Evolutionary conservation across 2,888 invertebrate genomes (phyloP).

Genomic region (Steinernema carpocapsae): DNA sequence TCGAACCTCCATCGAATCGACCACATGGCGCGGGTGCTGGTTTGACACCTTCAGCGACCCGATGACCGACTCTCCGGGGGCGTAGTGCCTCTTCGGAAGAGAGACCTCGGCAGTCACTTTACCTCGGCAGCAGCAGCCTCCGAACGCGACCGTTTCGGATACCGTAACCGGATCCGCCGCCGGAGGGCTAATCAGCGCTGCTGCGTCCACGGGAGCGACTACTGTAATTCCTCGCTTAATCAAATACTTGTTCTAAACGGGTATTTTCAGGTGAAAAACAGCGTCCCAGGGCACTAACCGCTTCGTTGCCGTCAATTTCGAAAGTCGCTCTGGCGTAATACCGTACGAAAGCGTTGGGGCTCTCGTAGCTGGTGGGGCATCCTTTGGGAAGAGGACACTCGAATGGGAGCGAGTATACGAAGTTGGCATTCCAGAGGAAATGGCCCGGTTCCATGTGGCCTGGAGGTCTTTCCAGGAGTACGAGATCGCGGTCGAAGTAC

Average conservation of each 20-base stretch:
- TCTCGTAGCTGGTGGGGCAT: slow-evolving; percentile 64
- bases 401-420: slow-evolving; percentile 65
- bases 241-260: slow-evolving; percentile 57
- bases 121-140: slow-evolving; percentile 64
- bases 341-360: slow-evolving; percentile 64
- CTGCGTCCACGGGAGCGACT: slow-evolving; percentile 52
- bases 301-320: slow-evolving; percentile 56
- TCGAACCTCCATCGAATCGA: slow-evolving; percentile 51
- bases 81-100: slow-evolving; percentile 61
- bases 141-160: slow-evolving; percentile 55
- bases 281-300: slow-evolving; percentile 43
- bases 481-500: slow-evolving; percentile 66
- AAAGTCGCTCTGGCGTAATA: slow-evolving; percentile 65
- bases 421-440: slow-evolving; percentile 65
- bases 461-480: slow-evolving; percentile 67
- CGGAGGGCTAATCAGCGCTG: slow-evolving; percentile 49
- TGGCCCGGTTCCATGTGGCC: slow-evolving; percentile 64
- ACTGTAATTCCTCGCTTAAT: slow-evolving; percentile 63
- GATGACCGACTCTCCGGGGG: slow-evolving; percentile 61
- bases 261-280: background rate
- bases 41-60: slow-evolving; percentile 56
- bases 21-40: slow-evolving; percentile 42
- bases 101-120: slow-evolving; percentile 58
- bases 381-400: slow-evolving; percentile 66
- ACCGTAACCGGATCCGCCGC: slow-evolving; percentile 53